These are phyloP conservation scores for Porites cylindrica DNA, from an alignment of 92 coral and sea anemone genomes.

Conservation along the genomic window DNA sequence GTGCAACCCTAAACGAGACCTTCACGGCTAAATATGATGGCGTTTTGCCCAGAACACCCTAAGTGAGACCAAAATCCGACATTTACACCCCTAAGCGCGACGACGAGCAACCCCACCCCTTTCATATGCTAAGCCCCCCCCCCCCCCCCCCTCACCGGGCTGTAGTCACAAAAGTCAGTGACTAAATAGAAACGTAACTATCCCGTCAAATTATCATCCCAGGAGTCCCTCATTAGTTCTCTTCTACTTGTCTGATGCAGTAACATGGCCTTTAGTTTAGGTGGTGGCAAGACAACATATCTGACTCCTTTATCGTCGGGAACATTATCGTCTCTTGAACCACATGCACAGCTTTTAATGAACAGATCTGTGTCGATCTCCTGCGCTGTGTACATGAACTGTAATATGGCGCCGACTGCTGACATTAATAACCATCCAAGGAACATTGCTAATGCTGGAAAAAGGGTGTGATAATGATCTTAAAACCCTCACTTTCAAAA, in stretches of 20 bases:
- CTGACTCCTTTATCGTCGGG: constrained; percentile 37
- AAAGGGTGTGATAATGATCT: neutral
- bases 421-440: constrained; percentile 93
- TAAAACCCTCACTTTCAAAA: neutral
- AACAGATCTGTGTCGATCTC: constrained; percentile 72
- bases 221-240: constrained; percentile 31
- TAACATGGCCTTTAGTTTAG: constrained; percentile 28
- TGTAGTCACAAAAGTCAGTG: neutral
- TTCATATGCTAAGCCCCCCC: too few relatives aligned
- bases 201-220: constrained; percentile 31
- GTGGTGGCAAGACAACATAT: constrained; percentile 48
- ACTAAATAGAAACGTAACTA: neutral
- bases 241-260: constrained; percentile 36
- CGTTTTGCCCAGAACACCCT: too few relatives aligned
- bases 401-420: constrained; percentile 82
- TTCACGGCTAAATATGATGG: too few relatives aligned
- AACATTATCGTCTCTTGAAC: neutral
- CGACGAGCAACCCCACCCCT: too few relatives aligned
- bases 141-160: too few relatives aligned
- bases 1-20: too few relatives aligned
- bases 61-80: too few relatives aligned
- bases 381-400: constrained; percentile 87
- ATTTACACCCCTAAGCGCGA: too few relatives aligned
- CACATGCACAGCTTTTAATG: constrained; percentile 67
- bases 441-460: constrained; percentile 87